These are phyloP conservation scores for Ceratoteleas bidentatus DNA, from an alignment of 1,140 invertebrate species.

Conservation along the genomic window DNA sequence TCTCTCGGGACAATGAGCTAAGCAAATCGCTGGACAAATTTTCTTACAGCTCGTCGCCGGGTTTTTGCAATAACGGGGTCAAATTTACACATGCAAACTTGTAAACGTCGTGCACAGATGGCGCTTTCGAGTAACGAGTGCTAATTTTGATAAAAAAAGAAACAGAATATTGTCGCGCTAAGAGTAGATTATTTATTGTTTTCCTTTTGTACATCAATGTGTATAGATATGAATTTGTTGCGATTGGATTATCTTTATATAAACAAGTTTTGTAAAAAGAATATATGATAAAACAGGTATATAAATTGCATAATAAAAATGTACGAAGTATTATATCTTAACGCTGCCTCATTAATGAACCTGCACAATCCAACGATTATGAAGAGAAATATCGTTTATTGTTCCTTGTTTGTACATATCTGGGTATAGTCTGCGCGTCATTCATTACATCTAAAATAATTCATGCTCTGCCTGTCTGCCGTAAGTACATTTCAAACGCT, in stretches of 20 bases:
- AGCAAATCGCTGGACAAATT: constrained; percentile 69
- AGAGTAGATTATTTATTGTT: too few species aligned
- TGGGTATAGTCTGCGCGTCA: constrained; percentile 34
- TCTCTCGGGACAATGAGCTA: constrained; percentile 55
- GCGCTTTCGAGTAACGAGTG: too few species aligned
- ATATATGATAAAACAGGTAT: too few species aligned
- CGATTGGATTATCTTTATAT: neutral
- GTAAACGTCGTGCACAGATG: too few species aligned
- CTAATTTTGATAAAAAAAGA: too few species aligned
- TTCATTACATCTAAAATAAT: constrained; percentile 26
- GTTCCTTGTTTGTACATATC: constrained; percentile 42
- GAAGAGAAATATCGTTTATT: constrained; percentile 46
- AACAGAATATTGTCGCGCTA: too few species aligned
- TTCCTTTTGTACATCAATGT: too few species aligned
- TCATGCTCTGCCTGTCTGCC: constrained; percentile 30
- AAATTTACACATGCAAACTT: too few species aligned
- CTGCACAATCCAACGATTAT: constrained; percentile 13
- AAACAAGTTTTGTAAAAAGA: too few species aligned
- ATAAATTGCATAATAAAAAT: too few species aligned
- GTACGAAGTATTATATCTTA: too few species aligned
- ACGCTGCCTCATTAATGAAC: too few species aligned
- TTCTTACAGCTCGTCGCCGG: constrained; percentile 72
- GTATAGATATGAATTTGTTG: constrained; percentile 30
- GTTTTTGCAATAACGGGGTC: constrained; percentile 70
- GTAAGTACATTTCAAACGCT: constrained; percentile 54